Conservation (phyloP, 2,888 invertebrate species). For the Coleophora flavipennella region DNA sequence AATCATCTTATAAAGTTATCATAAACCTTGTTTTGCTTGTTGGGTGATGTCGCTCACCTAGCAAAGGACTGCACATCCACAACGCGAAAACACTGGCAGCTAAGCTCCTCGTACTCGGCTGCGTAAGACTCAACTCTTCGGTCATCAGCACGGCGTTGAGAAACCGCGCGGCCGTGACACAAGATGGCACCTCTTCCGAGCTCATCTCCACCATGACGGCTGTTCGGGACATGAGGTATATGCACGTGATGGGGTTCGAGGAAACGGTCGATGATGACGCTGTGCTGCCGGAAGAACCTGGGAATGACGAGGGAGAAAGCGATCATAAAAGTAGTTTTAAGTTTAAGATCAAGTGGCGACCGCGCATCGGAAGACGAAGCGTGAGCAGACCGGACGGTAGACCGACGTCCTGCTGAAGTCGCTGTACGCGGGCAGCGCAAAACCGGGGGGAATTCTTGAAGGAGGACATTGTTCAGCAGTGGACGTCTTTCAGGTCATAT, state of each 20-base stretch:
- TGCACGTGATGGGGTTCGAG: slow-evolving; percentile 76
- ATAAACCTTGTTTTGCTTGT: too few species aligned
- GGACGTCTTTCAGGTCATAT: too few species aligned
- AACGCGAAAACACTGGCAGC: slow-evolving; percentile 91
- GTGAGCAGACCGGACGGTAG: too few species aligned
- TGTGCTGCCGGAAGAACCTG: slow-evolving; percentile 62
- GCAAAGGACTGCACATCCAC: slow-evolving; percentile 93
- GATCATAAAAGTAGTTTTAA: too few species aligned
- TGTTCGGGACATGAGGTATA: slow-evolving; percentile 87
- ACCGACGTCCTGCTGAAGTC: too few species aligned
- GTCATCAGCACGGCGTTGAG: slow-evolving; percentile 51
- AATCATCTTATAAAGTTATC: too few species aligned
- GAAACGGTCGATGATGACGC: slow-evolving; percentile 56
- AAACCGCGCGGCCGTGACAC: slow-evolving; percentile 51
- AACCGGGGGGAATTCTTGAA: too few species aligned
- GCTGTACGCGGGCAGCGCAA: too few species aligned
- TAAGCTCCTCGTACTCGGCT: slow-evolving; percentile 78
- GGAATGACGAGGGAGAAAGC: too few species aligned
- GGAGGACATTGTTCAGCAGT: too few species aligned
- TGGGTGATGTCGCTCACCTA: slow-evolving; percentile 76
- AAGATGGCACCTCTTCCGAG: slow-evolving; percentile 54
- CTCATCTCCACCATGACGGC: slow-evolving; percentile 87
- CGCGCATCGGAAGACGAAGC: too few species aligned
- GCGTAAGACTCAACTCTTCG: slow-evolving; percentile 83
- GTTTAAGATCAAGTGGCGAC: too few species aligned